Conservation (phyloP, 1,140 invertebrate genomes). For the Heliconius eleuchia region DNA sequence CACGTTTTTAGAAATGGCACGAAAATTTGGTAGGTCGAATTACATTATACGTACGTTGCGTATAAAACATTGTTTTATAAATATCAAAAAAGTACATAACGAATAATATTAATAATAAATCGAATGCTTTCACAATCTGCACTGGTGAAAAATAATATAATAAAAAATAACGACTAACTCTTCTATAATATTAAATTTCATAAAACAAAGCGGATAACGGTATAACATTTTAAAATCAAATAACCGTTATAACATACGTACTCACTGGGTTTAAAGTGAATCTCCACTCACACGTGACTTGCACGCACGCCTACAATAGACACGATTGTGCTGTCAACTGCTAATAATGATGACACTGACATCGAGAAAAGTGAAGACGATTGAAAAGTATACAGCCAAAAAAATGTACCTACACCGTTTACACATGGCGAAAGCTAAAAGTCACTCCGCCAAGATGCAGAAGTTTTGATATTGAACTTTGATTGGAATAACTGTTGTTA, state of each 20-base stretch:
- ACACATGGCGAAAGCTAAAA: conserved; percentile 8
- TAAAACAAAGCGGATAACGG: neutral
- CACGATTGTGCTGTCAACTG: conserved; percentile 43
- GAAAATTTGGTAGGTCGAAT: too few relatives aligned
- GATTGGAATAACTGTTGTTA: neutral
- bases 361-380: conserved; percentile 38
- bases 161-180: neutral
- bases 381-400: conserved; percentile 34
- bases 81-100: too few relatives aligned
- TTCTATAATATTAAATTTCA: neutral
- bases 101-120: too few relatives aligned
- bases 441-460: neutral
- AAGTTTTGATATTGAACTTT: neutral
- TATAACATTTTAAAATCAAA: neutral
- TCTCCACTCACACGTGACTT: conserved; percentile 38
- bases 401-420: conserved; percentile 4
- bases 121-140: too few relatives aligned
- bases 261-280: conserved; percentile 15
- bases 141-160: too few relatives aligned
- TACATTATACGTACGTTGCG: too few relatives aligned
- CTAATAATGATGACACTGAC: conserved; percentile 45
- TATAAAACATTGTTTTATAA: too few relatives aligned
- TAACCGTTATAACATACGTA: conserved; percentile 35
- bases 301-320: conserved; percentile 23
- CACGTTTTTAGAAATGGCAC: too few relatives aligned